Percentiles rank a stretch among this genome's conserved stretches.
Conservation (phyloP, 2,888 invertebrate genomes). For the Gortyna flavago region DNA sequence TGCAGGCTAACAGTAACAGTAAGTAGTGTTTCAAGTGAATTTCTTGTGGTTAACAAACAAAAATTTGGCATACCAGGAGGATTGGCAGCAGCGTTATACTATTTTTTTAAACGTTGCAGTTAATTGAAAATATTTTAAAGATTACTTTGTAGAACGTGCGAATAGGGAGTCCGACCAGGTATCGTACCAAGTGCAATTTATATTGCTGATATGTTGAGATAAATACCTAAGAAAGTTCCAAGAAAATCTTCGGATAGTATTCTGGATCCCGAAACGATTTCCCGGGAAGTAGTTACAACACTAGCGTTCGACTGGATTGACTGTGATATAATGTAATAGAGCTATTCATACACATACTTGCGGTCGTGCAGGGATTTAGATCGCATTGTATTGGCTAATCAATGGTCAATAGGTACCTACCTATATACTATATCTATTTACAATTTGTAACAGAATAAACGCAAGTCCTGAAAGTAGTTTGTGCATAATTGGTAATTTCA, state of each 20-base stretch:
- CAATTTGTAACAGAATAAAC: not conserved
- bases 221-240: not conserved
- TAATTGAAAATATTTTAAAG: not conserved
- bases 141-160: not conserved
- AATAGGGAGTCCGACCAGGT: not conserved
- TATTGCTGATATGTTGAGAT: not conserved
- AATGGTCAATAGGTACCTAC: not conserved
- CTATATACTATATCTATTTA: no score
- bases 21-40: no score
- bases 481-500: no score
- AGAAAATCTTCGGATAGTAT: not conserved
- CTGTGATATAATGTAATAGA: conserved; percentile 24
- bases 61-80: no score
- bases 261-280: not conserved
- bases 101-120: not conserved
- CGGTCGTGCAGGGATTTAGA: conserved; percentile 9
- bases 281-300: conserved; percentile 15
- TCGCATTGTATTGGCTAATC: conserved; percentile 12
- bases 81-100: not conserved
- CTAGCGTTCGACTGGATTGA: conserved; percentile 38
- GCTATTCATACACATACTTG: conserved; percentile 6
- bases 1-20: no score
- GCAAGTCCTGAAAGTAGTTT: no score
- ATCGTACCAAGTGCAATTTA: not conserved
- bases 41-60: no score